Evolutionary conservation across 2,113 vertebrate species (phyloP).

Genomic region (Saccopteryx bilineata): DNA sequence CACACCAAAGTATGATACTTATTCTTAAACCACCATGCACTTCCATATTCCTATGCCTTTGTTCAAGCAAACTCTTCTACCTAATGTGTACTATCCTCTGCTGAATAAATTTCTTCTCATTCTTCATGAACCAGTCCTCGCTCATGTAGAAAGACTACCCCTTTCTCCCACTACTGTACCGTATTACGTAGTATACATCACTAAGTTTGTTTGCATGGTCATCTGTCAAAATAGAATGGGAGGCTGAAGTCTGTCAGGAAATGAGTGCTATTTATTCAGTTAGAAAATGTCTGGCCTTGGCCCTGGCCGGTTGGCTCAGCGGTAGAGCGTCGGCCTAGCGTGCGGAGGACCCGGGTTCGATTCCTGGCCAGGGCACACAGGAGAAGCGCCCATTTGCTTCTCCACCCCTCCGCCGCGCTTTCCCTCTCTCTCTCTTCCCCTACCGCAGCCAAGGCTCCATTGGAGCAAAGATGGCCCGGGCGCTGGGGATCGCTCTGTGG

Average conservation of each 20-base stretch:
- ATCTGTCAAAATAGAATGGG: slow-evolving; percentile 24
- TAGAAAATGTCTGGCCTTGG: not conserved
- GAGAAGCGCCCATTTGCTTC: too few species aligned
- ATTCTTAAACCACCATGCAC: not conserved
- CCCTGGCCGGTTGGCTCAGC: too few species aligned
- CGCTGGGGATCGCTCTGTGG: too few species aligned
- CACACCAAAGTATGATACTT: not conserved
- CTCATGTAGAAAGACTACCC: not conserved
- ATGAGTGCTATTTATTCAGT: not conserved
- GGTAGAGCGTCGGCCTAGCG: too few species aligned
- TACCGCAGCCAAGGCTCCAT: too few species aligned
- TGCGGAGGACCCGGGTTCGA: too few species aligned
- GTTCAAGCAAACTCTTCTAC: not conserved
- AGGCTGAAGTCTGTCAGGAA: not conserved
- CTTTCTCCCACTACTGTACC: not conserved
- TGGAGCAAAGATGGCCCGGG: too few species aligned
- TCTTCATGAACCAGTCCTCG: not conserved
- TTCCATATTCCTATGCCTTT: not conserved
- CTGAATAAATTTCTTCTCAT: not conserved
- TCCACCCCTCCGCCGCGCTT: too few species aligned
- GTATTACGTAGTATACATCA: not conserved
- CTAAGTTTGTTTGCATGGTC: not conserved
- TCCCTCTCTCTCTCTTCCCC: too few species aligned
- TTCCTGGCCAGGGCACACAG: too few species aligned
- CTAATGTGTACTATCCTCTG: not conserved